These are phyloP conservation scores for Urocitellus parryii DNA, from an alignment of 2,113 vertebrate species.

Conservation along the genomic window DNA sequence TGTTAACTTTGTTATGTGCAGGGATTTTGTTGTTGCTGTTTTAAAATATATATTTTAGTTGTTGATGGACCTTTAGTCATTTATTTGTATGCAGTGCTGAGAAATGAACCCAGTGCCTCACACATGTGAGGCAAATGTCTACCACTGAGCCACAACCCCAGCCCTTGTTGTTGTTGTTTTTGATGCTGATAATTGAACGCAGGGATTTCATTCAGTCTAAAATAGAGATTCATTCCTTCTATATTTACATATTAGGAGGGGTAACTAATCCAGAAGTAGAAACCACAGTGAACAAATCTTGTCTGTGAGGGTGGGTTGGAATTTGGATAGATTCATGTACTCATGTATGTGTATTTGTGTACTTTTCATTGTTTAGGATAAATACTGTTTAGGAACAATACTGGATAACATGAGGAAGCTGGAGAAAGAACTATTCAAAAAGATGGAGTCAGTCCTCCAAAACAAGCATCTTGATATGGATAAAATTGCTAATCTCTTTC, in stretches of 20 bases:
- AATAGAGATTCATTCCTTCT: slow-evolving; percentile 51
- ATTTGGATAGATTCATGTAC: slow-evolving; percentile 29
- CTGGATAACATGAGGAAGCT: slow-evolving; percentile 88
- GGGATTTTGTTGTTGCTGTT: background rate
- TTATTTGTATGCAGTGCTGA: too few species aligned
- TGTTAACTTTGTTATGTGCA: background rate
- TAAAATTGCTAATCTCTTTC: slow-evolving; percentile 88
- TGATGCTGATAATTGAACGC: too few species aligned
- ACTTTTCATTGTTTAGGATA: slow-evolving; percentile 86
- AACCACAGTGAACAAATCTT: slow-evolving; percentile 58
- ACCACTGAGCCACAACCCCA: too few species aligned
- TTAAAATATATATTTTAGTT: too few species aligned
- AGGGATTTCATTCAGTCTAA: slow-evolving; percentile 23
- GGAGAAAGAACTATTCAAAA: slow-evolving; percentile 90
- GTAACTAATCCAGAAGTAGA: slow-evolving; percentile 24
- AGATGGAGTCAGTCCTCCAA: slow-evolving; percentile 91
- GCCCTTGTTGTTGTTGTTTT: background rate
- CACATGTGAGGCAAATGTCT: too few species aligned
- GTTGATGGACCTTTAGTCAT: too few species aligned
- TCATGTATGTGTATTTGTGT: slow-evolving; percentile 37
- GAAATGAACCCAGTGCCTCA: too few species aligned
- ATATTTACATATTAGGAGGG: slow-evolving; percentile 14
- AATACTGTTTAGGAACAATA: slow-evolving; percentile 90
- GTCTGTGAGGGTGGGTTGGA: background rate
- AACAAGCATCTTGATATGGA: slow-evolving; percentile 85